These are phyloP conservation scores for Oceanodroma leucorhoa DNA, from an alignment of 2,797 vertebrate species.

Conservation along the genomic window DNA sequence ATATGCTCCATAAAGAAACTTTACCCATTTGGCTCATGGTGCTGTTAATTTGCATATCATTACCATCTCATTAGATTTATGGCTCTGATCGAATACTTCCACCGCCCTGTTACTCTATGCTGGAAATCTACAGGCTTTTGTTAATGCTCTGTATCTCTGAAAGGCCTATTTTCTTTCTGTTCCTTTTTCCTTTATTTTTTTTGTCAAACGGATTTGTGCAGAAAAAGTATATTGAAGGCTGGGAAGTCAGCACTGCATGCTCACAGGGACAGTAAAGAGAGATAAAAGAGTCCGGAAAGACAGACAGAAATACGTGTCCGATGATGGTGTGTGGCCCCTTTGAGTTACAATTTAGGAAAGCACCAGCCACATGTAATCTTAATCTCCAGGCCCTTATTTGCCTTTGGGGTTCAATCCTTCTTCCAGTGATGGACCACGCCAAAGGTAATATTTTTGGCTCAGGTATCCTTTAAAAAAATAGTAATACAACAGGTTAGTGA, in stretches of 20 bases:
- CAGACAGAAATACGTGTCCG: background rate
- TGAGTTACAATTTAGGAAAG: background rate
- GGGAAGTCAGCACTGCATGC: background rate
- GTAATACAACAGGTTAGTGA: background rate
- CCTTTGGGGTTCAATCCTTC: background rate
- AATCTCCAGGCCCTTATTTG: background rate
- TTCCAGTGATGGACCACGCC: background rate
- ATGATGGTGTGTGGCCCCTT: background rate
- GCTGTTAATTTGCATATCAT: conserved; percentile 88
- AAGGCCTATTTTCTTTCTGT: background rate
- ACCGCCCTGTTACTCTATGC: background rate
- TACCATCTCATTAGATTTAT: conserved; percentile 81
- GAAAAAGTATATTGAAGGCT: background rate
- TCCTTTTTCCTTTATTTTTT: background rate
- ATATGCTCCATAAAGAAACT: conserved; percentile 88
- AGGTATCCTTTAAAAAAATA: background rate
- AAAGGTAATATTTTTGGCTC: background rate
- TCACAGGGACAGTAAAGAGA: background rate
- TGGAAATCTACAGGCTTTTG: conserved; percentile 40
- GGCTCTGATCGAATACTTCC: conserved; percentile 25
- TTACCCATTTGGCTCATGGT: conserved; percentile 80
- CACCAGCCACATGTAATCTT: background rate
- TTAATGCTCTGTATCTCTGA: background rate
- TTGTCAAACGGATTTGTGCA: background rate
- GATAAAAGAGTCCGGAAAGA: background rate